Percentiles rank a stretch among this genome's conserved stretches.
These are phyloP conservation scores for Brenthis daphne DNA, from an alignment of 2,888 invertebrate species.

Conservation along the genomic window DNA sequence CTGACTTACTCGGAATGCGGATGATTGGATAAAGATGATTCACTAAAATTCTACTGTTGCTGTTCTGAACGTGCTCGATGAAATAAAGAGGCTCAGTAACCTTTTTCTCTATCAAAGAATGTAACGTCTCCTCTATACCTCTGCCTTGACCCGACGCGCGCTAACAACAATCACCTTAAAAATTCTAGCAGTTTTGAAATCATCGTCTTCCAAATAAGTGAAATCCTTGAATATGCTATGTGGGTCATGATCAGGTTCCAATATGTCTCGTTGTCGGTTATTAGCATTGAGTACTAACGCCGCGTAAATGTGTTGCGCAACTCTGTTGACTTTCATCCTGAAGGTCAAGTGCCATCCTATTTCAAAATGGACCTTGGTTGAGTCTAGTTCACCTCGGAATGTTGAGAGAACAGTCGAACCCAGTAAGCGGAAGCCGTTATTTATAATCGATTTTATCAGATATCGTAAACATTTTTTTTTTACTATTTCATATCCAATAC, in stretches of 20 bases:
- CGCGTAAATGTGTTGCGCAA: constrained; percentile 74
- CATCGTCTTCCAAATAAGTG: constrained; percentile 78
- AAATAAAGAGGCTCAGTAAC: constrained; percentile 10
- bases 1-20: constrained; percentile 40
- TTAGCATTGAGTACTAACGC: constrained; percentile 74
- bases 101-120: constrained; percentile 30
- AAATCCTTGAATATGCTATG: constrained; percentile 79
- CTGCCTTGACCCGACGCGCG: constrained; percentile 51
- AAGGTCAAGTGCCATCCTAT: constrained; percentile 82
- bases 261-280: constrained; percentile 74
- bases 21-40: constrained; percentile 40
- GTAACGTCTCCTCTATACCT: constrained; percentile 50
- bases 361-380: constrained; percentile 79
- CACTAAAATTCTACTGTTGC: constrained; percentile 26
- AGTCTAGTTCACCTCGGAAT: constrained; percentile 76
- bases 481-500: neutral
- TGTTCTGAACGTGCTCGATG: neutral
- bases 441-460: constrained; percentile 60
- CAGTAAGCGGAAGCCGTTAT: constrained; percentile 72
- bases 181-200: constrained; percentile 75
- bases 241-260: constrained; percentile 79
- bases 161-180: constrained; percentile 68
- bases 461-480: constrained; percentile 5
- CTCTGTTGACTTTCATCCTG: constrained; percentile 81
- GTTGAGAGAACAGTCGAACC: constrained; percentile 59